These are phyloP conservation scores for Trachelipus rathkii DNA, from an alignment of 1,140 invertebrate genomes.

Conservation along the genomic window DNA sequence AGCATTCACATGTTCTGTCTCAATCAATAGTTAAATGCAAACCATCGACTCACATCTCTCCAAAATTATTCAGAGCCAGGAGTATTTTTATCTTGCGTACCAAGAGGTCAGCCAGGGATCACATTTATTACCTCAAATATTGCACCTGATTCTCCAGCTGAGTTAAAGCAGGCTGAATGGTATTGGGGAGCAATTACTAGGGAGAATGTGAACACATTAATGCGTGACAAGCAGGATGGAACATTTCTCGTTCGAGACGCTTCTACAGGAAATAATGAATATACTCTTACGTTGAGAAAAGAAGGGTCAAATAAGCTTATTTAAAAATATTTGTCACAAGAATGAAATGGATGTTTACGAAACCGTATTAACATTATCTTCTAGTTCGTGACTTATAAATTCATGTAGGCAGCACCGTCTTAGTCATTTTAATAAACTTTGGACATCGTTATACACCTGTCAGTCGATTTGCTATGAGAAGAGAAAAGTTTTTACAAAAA, in stretches of 20 bases:
- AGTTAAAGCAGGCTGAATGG: slow-evolving; percentile 74
- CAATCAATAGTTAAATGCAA: neutral
- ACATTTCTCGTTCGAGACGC: slow-evolving; percentile 94
- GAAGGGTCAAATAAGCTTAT: slow-evolving; percentile 93
- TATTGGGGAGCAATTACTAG: slow-evolving; percentile 84
- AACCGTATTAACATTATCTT: too few relatives aligned
- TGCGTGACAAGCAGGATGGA: slow-evolving; percentile 85
- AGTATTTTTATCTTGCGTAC: neutral
- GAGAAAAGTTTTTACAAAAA: slow-evolving; percentile 27
- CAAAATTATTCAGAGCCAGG: neutral
- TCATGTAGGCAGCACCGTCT: slow-evolving; percentile 80
- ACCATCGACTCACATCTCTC: neutral
- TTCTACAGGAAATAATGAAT: slow-evolving; percentile 81
- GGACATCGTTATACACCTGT: slow-evolving; percentile 86
- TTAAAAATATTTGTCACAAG: slow-evolving; percentile 85
- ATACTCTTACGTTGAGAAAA: slow-evolving; percentile 88
- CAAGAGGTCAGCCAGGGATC: neutral
- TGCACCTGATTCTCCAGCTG: slow-evolving; percentile 26
- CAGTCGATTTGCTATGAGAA: slow-evolving; percentile 39
- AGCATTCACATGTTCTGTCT: too few relatives aligned
- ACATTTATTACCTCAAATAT: neutral
- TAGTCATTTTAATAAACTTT: slow-evolving; percentile 85
- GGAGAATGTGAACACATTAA: slow-evolving; percentile 87
- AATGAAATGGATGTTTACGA: too few relatives aligned
- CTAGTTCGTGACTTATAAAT: too few relatives aligned